Base-by-base conservation (phyloP, 2,113 vertebrate genomes). In the Equus przewalskii region DNA sequence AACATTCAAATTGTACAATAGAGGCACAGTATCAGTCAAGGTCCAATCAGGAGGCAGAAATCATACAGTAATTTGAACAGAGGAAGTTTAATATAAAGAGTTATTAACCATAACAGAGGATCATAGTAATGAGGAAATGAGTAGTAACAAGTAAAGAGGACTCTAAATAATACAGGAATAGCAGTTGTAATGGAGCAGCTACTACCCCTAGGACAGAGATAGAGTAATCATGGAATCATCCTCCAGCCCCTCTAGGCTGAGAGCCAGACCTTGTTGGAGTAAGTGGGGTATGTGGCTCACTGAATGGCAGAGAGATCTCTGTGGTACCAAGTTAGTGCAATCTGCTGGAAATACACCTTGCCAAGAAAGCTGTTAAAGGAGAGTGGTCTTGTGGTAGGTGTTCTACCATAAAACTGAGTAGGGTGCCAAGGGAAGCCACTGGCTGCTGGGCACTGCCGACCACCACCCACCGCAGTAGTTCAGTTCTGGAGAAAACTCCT, bases 31-130 rank as follows among this genome's bases (percentile, higher is more conserved):
- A 56, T 46, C 78, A 82, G 5, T 84, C 69, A 82, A 69, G n/a
- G 67, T n/a, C 54, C 62, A 88, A 18, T 64, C 24, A 89, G 7
- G 18, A 92, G 78, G 44, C 49, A 89, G 56, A 96, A 73, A 58
- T 3, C 70, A 94, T 9, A 94, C 5, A 94, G 9, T 79, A 88
- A 88, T 72, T 58, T 91, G 65, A 94, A 92, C 19, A 73, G 65
- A 82, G 13, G 2, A 80, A 92, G 58, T 84, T 94, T 96, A 89
- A 80, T 49, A 65, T 51, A 67, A 96, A 81, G 46, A 89, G 41
- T 89, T 69, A 92, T 85, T 54, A 76, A 86, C 28, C 65, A 79
- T 60, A 84, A 73, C 51, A 89, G 73, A 93, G 54, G 28, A 76
- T 49, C 84, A 51, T 7, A 41, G 16, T 67, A 76, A 69, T 18